Base-by-base conservation (phyloP, 2,888 invertebrate genomes). In the Uropetala carovei region DNA sequence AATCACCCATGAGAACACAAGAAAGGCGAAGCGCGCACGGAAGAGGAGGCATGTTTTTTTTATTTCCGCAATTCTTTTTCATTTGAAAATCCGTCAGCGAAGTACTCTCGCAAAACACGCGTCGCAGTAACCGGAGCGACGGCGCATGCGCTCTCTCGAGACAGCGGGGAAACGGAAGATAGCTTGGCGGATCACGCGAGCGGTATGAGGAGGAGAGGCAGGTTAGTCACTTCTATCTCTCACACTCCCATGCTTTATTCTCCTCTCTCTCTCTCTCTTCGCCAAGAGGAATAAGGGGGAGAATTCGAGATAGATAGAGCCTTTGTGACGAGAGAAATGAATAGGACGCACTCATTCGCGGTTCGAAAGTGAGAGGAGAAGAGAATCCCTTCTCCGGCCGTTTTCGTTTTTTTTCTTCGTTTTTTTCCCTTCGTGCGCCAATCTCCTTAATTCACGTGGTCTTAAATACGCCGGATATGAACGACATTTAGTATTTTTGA, bases 291-390 rank as follows among this genome's bases (percentile, higher is more conserved):
- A 59, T 27, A 27, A n/a, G 0, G 9, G 30, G 30, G 27, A 3
- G 30, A 27, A 75, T 11, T 75, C 75, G 9, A 57, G 60, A 86
- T 86, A 60, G 86, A 59, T 27, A 16, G 86, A 16, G 60, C 59
- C 86, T 86, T 59, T 86, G 86, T 60, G 22, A 10, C 57, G 60
- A n/a, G 59, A 0, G 18, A 16, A 27, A 86, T 86, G 86, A 86
- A 60, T 60, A 59, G 60, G 8, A 14, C 16, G 27, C 59, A 86
- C 56, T 86, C 60, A 60, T 27, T 75, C 75, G 22, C 75, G 43
- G 1, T 5, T 43, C 22, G 75, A 75, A 75, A 75, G 11, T 75
- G 27, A 22, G 13, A 11, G 22, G 27, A 27, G 75, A 75, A 75
- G 75, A 75, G 27, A 22, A 10, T 10, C 27, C 27, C 22, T 13